These are phyloP conservation scores for Plagiodera versicolora DNA, from an alignment of 2,888 invertebrate species.

Conservation along the genomic window DNA sequence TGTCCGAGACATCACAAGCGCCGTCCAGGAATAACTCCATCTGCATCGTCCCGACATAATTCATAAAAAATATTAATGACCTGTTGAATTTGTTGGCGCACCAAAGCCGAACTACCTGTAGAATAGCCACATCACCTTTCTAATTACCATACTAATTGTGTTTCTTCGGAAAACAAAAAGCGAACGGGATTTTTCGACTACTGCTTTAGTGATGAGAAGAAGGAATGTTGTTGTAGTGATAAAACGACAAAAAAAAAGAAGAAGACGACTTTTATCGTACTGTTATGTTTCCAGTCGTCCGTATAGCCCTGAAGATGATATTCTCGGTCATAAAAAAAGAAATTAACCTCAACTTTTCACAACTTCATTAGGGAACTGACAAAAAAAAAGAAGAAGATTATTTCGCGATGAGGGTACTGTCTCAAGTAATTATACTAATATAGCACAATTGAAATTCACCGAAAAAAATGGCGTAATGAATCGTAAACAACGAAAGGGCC, in stretches of 20 bases:
- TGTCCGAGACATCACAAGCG: neutral
- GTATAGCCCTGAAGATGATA: no score
- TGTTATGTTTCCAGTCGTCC: no score
- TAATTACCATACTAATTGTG: constrained; percentile 53
- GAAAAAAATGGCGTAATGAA: no score
- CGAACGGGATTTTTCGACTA: constrained; percentile 6
- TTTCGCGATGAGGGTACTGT: neutral
- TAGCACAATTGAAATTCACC: no score
- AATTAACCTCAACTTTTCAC: no score
- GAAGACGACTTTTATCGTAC: no score
- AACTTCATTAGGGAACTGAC: neutral
- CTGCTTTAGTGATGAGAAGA: no score
- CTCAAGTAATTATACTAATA: neutral
- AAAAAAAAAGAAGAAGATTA: neutral
- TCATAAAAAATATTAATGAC: constrained; percentile 30
- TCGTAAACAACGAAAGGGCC: no score
- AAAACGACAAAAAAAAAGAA: no score
- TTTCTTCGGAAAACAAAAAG: constrained; percentile 23
- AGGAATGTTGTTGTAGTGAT: no score
- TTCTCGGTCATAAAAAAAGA: no score
- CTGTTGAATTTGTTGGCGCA: constrained; percentile 26
- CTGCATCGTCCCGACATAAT: neutral
- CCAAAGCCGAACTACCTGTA: constrained; percentile 35
- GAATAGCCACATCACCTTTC: constrained; percentile 48
- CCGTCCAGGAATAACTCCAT: neutral